Percentiles rank a stretch among this genome's conserved stretches.
Evolutionary conservation across 2,888 invertebrate species (phyloP).

Genomic region (Sarcophaga caerulescens): DNA sequence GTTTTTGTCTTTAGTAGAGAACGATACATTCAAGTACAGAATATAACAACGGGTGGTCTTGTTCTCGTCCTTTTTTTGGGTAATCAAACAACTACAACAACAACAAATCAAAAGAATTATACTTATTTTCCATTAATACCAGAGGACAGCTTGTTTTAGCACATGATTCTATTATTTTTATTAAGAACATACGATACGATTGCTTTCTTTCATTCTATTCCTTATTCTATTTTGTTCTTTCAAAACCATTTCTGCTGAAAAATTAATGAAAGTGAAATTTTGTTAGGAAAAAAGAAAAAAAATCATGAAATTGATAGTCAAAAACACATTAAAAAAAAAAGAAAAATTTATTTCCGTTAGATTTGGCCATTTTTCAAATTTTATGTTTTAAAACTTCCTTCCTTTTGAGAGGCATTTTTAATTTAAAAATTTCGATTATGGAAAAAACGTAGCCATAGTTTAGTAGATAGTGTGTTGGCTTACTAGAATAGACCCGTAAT

Average conservation of each 20-base stretch:
- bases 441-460: no score
- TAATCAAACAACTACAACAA: neutral
- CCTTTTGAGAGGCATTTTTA: conserved; percentile 11
- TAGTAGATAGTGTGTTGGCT: no score
- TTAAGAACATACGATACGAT: conserved; percentile 14
- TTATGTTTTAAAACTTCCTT: conserved; percentile 45
- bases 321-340: no score
- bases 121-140: conserved; percentile 74
- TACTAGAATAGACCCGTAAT: no score
- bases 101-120: conserved; percentile 76
- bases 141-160: conserved; percentile 70
- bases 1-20: conserved; percentile 23
- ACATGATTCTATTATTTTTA: conserved; percentile 51
- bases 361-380: conserved; percentile 58
- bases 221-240: neutral
- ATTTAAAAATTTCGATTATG: neutral
- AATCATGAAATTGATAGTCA: conserved; percentile 44
- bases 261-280: conserved; percentile 34
- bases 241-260: neutral
- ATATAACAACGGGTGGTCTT: conserved; percentile 76
- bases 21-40: neutral
- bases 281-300: conserved; percentile 37
- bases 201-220: no score
- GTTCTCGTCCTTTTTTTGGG: conserved; percentile 62
- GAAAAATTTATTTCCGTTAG: conserved; percentile 61